Evolutionary conservation across 2,113 vertebrate species (phyloP).

Genomic region (Heterochromis multidens): DNA sequence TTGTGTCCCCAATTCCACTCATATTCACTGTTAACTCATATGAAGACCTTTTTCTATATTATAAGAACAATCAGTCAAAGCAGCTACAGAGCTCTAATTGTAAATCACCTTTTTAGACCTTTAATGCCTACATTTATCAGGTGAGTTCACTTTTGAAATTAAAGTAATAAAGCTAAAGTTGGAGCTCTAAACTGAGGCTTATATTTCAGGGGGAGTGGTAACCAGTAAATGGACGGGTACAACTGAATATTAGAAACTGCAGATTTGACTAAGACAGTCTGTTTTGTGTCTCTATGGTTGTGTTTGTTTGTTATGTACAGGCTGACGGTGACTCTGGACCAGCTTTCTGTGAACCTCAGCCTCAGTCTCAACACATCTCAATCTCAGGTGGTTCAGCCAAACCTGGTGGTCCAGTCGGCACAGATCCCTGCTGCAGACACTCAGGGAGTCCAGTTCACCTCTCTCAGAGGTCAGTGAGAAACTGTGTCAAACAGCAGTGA

Average conservation of each 20-base stretch:
- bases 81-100: neutral
- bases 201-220: neutral
- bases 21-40: neutral
- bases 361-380: neutral
- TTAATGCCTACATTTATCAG: neutral
- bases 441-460: conserved; percentile 40
- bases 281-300: neutral
- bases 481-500: neutral
- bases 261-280: neutral
- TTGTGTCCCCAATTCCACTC: neutral
- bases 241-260: neutral
- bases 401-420: conserved; percentile 34
- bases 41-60: neutral
- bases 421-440: neutral
- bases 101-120: neutral
- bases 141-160: neutral
- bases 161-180: neutral
- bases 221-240: neutral
- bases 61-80: neutral
- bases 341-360: conserved; percentile 25
- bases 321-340: conserved; percentile 19
- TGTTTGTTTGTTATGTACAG: neutral
- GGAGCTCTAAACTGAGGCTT: neutral
- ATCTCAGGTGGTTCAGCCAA: conserved; percentile 31
- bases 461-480: neutral